A percentile compares a stretch with the other conserved stretches of the same genome.
These are phyloP conservation scores for Caiman crocodilus DNA, from an alignment of 2,797 vertebrate species.

Conservation along the genomic window DNA sequence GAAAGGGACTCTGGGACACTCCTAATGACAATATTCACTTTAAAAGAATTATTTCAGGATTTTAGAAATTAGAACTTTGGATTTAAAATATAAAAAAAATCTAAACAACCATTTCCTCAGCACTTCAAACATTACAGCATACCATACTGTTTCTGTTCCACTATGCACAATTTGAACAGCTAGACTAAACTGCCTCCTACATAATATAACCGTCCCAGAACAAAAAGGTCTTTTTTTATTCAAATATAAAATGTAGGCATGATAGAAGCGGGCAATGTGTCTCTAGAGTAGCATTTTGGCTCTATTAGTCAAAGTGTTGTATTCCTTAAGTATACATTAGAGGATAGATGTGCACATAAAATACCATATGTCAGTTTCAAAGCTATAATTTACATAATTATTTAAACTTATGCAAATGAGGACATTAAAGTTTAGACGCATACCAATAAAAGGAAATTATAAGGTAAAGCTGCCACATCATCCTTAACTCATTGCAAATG, in stretches of 20 bases:
- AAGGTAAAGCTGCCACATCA: slow-evolving; percentile 68
- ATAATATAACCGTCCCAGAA: slow-evolving; percentile 52
- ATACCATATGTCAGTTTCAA: slow-evolving; percentile 69
- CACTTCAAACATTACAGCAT: neutral
- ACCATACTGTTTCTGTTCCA: slow-evolving; percentile 1
- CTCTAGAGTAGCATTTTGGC: slow-evolving; percentile 68
- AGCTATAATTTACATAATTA: slow-evolving; percentile 75
- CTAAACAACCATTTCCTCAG: slow-evolving; percentile 34
- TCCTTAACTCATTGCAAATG: slow-evolving; percentile 60
- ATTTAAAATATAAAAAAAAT: slow-evolving; percentile 8
- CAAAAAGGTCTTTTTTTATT: slow-evolving; percentile 37
- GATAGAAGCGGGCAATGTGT: slow-evolving; percentile 44
- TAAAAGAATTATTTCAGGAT: neutral
- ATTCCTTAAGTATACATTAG: slow-evolving; percentile 71
- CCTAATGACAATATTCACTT: neutral
- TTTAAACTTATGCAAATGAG: slow-evolving; percentile 80
- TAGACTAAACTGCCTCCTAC: slow-evolving; percentile 59
- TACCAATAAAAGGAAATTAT: slow-evolving; percentile 78
- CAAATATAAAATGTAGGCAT: slow-evolving; percentile 50
- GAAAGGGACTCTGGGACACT: neutral
- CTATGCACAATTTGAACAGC: slow-evolving; percentile 31
- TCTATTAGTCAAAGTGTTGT: slow-evolving; percentile 69
- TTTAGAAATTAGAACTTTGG: neutral
- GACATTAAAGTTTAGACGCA: slow-evolving; percentile 67
- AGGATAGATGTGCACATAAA: slow-evolving; percentile 69